Conservation (phyloP, 1,140 invertebrate genomes). For the Monochamus saltuarius region DNA sequence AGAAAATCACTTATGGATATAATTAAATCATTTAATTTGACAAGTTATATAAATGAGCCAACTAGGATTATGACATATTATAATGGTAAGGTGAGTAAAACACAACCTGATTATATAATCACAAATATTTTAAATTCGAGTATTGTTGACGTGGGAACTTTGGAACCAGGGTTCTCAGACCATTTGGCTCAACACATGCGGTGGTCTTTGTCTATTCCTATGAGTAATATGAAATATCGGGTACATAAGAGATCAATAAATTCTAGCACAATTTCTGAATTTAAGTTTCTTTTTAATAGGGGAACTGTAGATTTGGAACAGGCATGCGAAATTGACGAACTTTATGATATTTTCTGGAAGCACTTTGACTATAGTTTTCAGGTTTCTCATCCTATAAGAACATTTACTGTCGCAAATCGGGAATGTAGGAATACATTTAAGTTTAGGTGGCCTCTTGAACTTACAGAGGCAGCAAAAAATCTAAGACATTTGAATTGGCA, state of each 20-base stretch:
- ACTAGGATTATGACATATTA: neutral
- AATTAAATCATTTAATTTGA: neutral
- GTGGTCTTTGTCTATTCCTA: neutral
- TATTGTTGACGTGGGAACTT: neutral
- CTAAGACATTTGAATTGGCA: no score
- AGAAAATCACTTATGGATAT: neutral
- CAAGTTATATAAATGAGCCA: neutral
- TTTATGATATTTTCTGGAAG: neutral
- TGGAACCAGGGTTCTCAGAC: constrained; percentile 3
- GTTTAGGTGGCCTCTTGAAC: no score
- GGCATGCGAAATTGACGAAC: neutral
- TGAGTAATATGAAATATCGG: neutral
- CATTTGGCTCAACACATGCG: neutral
- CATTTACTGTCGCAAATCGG: no score
- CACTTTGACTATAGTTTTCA: neutral
- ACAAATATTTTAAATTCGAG: neutral
- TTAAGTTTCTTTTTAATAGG: no score
- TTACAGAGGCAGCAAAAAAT: no score
- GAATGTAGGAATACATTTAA: no score
- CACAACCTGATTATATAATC: neutral
- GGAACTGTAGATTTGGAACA: neutral
- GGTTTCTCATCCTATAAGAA: neutral
- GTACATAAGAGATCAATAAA: neutral
- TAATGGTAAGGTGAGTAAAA: neutral
- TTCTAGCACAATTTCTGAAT: neutral